A percentile compares a stretch with the other conserved stretches of the same genome.
These are phyloP conservation scores for Arvicanthis niloticus DNA, from an alignment of 2,113 vertebrate species.

Conservation along the genomic window DNA sequence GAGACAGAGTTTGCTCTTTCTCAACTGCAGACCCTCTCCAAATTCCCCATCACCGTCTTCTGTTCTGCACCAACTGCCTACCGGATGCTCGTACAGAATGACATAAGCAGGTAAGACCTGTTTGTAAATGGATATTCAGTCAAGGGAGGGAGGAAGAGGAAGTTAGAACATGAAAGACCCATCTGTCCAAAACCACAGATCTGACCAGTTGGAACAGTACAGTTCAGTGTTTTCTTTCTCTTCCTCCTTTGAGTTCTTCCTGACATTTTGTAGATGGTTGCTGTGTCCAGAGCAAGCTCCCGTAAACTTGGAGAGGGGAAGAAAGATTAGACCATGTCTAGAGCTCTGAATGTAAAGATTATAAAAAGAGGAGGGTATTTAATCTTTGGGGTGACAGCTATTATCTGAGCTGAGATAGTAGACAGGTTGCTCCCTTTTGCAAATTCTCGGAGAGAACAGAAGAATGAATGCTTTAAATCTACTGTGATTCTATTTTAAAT, in stretches of 20 bases:
- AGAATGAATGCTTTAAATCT: neutral
- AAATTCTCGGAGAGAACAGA: constrained; percentile 5
- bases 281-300: neutral
- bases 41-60: constrained; percentile 89
- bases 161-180: neutral
- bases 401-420: constrained; percentile 1
- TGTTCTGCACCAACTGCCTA: constrained; percentile 91
- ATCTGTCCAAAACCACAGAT: constrained; percentile 16
- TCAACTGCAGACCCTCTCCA: constrained; percentile 86
- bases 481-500: constrained; percentile 26
- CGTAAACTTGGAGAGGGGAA: neutral
- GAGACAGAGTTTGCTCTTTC: neutral
- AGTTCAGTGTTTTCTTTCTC: neutral
- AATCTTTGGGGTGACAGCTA: neutral
- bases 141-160: neutral
- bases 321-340: neutral
- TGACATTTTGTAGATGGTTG: neutral
- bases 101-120: constrained; percentile 83
- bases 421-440: neutral
- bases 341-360: neutral
- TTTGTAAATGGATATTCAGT: neutral
- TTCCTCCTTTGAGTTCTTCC: neutral
- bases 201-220: neutral
- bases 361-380: neutral
- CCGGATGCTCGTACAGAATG: constrained; percentile 88